phyloP scores from a whole-genome alignment of 2,797 vertebrate genomes.

The Catostomus latipinnis region DNA sequence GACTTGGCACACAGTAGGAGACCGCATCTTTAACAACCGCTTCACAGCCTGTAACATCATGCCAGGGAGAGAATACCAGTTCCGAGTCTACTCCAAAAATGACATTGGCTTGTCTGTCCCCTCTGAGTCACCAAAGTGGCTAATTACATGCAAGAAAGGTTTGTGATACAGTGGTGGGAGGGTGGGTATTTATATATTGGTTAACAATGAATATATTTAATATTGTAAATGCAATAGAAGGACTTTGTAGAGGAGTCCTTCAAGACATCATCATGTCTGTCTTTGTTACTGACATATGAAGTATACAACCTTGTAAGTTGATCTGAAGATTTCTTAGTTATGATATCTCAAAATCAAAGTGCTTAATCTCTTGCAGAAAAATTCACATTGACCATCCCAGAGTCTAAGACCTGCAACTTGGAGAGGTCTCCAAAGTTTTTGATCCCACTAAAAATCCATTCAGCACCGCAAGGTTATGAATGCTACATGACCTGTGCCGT shows the following conservation, averaged over 20 bases:
- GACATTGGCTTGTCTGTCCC: conserved; percentile 84
- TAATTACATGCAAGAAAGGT: conserved; percentile 81
- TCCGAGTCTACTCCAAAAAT: conserved; percentile 90
- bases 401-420: conserved; percentile 74
- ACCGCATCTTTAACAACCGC: conserved; percentile 88
- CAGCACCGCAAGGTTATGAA: conserved; percentile 86
- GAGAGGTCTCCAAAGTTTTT: conserved; percentile 83
- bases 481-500: conserved; percentile 93
- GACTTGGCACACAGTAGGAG: conserved; percentile 80
- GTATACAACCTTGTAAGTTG: neutral
- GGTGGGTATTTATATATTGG: neutral
- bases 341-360: neutral
- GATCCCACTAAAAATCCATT: conserved; percentile 84
- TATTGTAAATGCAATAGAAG: neutral
- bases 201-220: neutral
- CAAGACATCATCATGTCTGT: neutral
- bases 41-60: conserved; percentile 86
- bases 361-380: conserved; percentile 73
- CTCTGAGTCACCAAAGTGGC: conserved; percentile 87
- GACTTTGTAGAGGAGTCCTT: no score
- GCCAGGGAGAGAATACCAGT: conserved; percentile 87
- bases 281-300: neutral
- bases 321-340: neutral
- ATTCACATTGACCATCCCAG: conserved; percentile 71
- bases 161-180: conserved; percentile 27